These are phyloP conservation scores for Cuniculus paca DNA, from an alignment of 2,797 vertebrate genomes.

Conservation along the genomic window DNA sequence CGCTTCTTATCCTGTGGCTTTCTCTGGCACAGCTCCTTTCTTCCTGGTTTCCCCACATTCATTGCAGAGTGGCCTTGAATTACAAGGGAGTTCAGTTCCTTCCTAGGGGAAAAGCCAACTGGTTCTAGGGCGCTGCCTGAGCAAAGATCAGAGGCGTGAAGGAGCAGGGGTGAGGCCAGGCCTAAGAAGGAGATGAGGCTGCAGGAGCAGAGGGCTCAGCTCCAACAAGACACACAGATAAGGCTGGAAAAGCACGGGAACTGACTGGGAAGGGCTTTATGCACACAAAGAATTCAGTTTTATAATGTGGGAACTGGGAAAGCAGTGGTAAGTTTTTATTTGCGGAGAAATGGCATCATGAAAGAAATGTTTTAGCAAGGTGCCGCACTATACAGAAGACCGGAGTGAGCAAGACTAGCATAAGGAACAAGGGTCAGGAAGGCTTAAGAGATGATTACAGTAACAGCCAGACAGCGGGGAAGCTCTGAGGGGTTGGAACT, in stretches of 20 bases:
- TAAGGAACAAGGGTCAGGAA: background rate
- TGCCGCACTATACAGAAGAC: background rate
- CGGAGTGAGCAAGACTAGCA: background rate
- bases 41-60: background rate
- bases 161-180: background rate
- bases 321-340: background rate
- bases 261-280: background rate
- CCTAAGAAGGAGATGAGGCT: background rate
- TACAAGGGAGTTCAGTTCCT: background rate
- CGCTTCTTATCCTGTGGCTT: background rate
- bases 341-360: conserved; percentile 18
- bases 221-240: background rate
- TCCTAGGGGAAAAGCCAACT: background rate
- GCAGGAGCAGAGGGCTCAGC: background rate
- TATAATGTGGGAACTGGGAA: background rate
- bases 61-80: background rate
- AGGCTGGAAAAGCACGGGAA: background rate
- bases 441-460: background rate
- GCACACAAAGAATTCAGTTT: background rate
- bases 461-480: background rate
- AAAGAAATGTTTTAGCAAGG: background rate
- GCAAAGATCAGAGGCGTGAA: background rate
- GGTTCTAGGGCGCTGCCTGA: background rate
- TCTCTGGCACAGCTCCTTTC: background rate
- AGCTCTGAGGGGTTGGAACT: background rate